Conservation (phyloP, 2,797 vertebrate genomes). For the Lutra lutra region DNA sequence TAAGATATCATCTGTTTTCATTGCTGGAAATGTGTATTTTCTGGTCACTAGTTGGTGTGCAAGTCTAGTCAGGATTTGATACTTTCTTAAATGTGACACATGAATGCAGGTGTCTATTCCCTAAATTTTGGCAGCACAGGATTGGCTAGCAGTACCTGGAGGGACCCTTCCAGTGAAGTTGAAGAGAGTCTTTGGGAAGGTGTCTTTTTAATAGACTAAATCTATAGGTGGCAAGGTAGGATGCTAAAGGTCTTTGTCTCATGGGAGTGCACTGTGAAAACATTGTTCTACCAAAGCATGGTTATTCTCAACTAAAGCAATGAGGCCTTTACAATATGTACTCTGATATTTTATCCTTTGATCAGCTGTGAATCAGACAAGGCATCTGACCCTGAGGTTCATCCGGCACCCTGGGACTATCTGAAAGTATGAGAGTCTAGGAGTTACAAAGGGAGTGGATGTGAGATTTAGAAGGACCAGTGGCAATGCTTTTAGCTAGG, state of each 20-base stretch:
- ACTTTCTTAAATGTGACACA: neutral
- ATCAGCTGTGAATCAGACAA: neutral
- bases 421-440: neutral
- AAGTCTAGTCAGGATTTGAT: neutral
- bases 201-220: neutral
- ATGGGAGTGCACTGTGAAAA: neutral
- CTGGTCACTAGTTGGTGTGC: neutral
- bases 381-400: neutral
- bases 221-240: neutral
- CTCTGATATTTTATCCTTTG: neutral
- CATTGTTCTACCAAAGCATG: neutral
- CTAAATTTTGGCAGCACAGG: neutral
- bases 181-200: neutral
- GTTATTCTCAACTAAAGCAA: neutral
- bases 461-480: neutral
- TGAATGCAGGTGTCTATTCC: neutral
- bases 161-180: neutral
- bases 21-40: neutral
- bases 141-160: neutral
- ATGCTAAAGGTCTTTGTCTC: neutral
- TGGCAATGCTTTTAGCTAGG: neutral
- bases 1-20: neutral
- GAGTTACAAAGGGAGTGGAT: neutral
- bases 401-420: neutral
- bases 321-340: neutral